Evolutionary conservation across 2,797 vertebrate species (phyloP).

Genomic region (Limnodromus scolopaceus): DNA sequence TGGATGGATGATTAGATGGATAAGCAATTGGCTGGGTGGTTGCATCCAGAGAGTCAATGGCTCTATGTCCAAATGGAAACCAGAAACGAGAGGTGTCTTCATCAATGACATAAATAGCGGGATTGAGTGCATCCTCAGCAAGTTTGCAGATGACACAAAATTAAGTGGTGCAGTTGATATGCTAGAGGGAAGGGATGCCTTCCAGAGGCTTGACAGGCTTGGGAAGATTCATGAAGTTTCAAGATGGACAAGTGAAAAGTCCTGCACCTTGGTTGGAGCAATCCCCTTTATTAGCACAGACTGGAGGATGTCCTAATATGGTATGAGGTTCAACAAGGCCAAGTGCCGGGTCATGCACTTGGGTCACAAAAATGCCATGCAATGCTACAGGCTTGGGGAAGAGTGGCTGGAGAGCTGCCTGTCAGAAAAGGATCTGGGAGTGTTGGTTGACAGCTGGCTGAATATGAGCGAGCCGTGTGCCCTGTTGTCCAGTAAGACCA

Average conservation of each 20-base stretch:
- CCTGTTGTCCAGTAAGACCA: too few species aligned
- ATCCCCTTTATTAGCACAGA: neutral
- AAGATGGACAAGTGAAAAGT: neutral
- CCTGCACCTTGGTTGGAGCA: neutral
- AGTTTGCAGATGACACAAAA: neutral
- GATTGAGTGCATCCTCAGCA: neutral
- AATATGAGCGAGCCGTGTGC: too few species aligned
- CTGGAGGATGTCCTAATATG: neutral
- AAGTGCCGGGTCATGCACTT: too few species aligned
- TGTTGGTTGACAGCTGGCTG: too few species aligned
- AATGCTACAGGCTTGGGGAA: too few species aligned
- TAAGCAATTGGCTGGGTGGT: neutral
- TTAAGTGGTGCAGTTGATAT: neutral
- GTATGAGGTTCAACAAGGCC: too few species aligned
- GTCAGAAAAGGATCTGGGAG: too few species aligned
- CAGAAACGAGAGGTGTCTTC: neutral
- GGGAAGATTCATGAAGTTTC: neutral
- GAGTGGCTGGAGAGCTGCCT: too few species aligned
- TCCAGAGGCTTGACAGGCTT: neutral
- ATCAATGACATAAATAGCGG: neutral
- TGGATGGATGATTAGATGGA: neutral
- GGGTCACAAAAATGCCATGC: too few species aligned
- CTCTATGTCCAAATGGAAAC: neutral
- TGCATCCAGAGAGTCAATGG: neutral
- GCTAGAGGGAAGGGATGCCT: neutral